Percentiles rank a stretch among this genome's conserved stretches.
These are phyloP conservation scores for Tortrix viridana DNA, from an alignment of 2,888 invertebrate species.

Conservation along the genomic window DNA sequence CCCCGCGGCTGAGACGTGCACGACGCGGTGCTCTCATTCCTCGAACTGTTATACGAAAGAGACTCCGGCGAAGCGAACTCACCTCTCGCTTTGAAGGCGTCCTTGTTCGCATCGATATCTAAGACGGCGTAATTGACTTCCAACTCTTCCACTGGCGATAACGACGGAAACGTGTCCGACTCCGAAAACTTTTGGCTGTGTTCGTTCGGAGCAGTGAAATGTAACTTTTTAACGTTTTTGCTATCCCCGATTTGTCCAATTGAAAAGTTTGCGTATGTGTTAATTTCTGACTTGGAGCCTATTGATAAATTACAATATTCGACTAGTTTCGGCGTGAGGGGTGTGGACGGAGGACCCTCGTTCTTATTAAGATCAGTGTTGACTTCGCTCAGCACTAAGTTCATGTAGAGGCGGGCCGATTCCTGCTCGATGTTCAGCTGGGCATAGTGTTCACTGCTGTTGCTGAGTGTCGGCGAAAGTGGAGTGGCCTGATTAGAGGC, in stretches of 20 bases:
- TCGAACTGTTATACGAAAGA: constrained; percentile 62
- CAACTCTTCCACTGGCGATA: constrained; percentile 72
- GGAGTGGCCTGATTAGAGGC: constrained; percentile 50
- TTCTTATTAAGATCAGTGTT: constrained; percentile 54
- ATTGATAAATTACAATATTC: constrained; percentile 71
- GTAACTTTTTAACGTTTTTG: constrained; percentile 56
- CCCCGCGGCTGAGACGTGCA: constrained; percentile 60
- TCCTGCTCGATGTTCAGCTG: constrained; percentile 73
- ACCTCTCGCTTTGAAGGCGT: constrained; percentile 52
- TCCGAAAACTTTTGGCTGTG: constrained; percentile 70
- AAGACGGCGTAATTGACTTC: constrained; percentile 91
- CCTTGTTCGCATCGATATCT: constrained; percentile 87
- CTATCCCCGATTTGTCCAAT: constrained; percentile 66
- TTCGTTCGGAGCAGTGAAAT: constrained; percentile 53
- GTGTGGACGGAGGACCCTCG: constrained; percentile 64
- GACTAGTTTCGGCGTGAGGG: constrained; percentile 69
- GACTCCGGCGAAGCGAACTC: constrained; percentile 65
- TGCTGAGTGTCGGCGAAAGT: constrained; percentile 75
- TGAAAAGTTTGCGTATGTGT: constrained; percentile 73
- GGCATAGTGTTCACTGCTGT: constrained; percentile 77
- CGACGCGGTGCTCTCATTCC: constrained; percentile 64
- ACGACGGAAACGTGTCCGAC: constrained; percentile 72
- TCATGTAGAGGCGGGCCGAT: constrained; percentile 72
- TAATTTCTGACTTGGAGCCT: constrained; percentile 62
- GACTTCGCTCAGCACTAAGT: constrained; percentile 65